Base-by-base conservation (phyloP, 1,140 invertebrate species). In the Dendrolimus punctatus region DNA sequence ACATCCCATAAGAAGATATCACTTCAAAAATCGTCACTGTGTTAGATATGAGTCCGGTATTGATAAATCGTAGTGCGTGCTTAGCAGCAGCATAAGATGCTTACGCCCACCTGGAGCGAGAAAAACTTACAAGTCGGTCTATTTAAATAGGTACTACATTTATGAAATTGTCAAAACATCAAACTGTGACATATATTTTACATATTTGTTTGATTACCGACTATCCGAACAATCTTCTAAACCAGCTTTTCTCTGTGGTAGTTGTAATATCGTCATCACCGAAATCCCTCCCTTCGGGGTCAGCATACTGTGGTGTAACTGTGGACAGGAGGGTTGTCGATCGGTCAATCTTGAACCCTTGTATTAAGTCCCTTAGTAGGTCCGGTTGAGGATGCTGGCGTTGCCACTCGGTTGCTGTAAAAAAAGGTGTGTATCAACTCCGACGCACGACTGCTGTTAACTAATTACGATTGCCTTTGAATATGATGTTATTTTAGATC, bases 351-450 rank as follows among this genome's bases (percentile, higher is more conserved):
- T 56, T 50, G 66, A 81, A 84, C 0, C 78, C 80, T 8, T 68
- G 46, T 8, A 52, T 62, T 7, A 84, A 43, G 43, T 84, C 80
- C 6, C 50, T 55, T 4, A 84, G 60, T 0, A 84, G 53, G n/a
- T 79, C 71, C 8, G 68, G 50, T 6, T 47, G 47, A 0, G 73
- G 72, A 42, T 68, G 66, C 3, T 53, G 63, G 7, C 62, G 53
- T 42, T 82, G 57, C 52, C 49, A 64, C 51, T 78, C 79, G 2
- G 72, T 61, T 6, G 74, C 76, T 77, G 43, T 6, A 63, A 64
- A 49, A 48, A 46, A 55, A 42, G 10, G 23, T 44, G n/a, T 45
- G 5, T 9, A 0, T 43, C 42, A 5, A n/a, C 36, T 9, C 45
- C 45, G 9, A 10, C 3, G 23, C 3, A 23, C 23, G 23, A 23